These are phyloP conservation scores for Phoronis australis DNA, from an alignment of 2,888 invertebrate species.

Conservation along the genomic window DNA sequence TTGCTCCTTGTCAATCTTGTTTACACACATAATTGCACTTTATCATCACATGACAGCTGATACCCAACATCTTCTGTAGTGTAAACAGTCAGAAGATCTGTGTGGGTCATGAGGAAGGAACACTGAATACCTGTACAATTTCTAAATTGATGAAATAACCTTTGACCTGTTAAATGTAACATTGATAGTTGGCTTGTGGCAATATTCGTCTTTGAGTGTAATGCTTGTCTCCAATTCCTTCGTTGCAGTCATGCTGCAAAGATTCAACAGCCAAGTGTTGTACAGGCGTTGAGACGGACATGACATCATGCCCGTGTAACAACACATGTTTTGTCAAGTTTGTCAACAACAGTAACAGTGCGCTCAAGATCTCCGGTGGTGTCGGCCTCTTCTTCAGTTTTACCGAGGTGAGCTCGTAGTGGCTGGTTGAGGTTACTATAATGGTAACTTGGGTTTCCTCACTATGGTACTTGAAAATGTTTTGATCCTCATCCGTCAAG, in stretches of 20 bases:
- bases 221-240: constrained; percentile 1
- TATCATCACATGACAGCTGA: too few relatives aligned
- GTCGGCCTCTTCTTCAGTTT: constrained; percentile 95
- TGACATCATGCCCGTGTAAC: constrained; percentile 17
- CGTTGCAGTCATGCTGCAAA: constrained; percentile 17
- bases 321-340: constrained; percentile 73
- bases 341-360: constrained; percentile 72
- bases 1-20: too few relatives aligned
- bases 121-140: too few relatives aligned
- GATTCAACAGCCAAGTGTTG: constrained; percentile 54
- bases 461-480: too few relatives aligned
- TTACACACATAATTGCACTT: too few relatives aligned
- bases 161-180: not conserved
- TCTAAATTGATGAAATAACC: too few relatives aligned
- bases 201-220: not conserved
- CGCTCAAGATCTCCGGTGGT: constrained; percentile 84
- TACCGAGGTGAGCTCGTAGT: constrained; percentile 72
- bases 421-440: too few relatives aligned
- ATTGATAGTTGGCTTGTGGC: not conserved
- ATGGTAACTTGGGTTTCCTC: too few relatives aligned
- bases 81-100: too few relatives aligned
- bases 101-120: too few relatives aligned
- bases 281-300: constrained; percentile 10
- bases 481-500: too few relatives aligned
- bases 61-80: too few relatives aligned